These are phyloP conservation scores for Antennarius striatus DNA, from an alignment of 2,113 vertebrate genomes.

Conservation along the genomic window DNA sequence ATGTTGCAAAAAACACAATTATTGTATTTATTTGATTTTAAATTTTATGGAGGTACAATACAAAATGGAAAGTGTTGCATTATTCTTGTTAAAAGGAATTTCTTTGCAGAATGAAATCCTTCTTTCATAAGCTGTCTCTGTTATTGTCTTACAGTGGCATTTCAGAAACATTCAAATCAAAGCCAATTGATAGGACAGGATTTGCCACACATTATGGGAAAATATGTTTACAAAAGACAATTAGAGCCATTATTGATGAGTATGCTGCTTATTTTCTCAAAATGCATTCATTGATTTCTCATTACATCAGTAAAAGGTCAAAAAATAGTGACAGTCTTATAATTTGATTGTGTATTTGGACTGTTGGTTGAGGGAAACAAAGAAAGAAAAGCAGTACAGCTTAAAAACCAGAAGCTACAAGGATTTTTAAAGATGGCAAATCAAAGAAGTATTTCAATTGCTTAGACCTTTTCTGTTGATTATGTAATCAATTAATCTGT, in stretches of 20 bases:
- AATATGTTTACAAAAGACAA: not conserved
- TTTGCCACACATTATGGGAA: not conserved
- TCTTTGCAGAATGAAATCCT: not conserved
- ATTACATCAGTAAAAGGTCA: not conserved
- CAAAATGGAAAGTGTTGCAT: not conserved
- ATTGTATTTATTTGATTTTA: no score
- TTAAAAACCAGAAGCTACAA: not conserved
- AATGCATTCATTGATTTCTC: not conserved
- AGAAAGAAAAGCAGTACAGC: not conserved
- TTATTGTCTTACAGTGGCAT: not conserved
- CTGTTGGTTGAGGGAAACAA: not conserved
- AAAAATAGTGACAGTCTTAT: not conserved
- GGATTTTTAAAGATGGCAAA: not conserved
- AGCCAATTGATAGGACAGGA: not conserved
- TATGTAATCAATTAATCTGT: no score
- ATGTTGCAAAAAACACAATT: no score
- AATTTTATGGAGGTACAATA: not conserved
- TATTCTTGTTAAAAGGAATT: not conserved
- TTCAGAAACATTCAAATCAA: not conserved
- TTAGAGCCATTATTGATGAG: not conserved
- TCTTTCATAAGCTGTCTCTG: slow-evolving; percentile 15
- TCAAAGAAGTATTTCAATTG: no score
- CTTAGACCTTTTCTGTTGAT: no score
- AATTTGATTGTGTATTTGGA: not conserved
- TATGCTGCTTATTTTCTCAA: slow-evolving; percentile 2